A percentile compares a stretch with the other conserved stretches of the same genome.
phyloP scores from a whole-genome alignment of 2,113 vertebrate species.

The Myotis davidii region DNA sequence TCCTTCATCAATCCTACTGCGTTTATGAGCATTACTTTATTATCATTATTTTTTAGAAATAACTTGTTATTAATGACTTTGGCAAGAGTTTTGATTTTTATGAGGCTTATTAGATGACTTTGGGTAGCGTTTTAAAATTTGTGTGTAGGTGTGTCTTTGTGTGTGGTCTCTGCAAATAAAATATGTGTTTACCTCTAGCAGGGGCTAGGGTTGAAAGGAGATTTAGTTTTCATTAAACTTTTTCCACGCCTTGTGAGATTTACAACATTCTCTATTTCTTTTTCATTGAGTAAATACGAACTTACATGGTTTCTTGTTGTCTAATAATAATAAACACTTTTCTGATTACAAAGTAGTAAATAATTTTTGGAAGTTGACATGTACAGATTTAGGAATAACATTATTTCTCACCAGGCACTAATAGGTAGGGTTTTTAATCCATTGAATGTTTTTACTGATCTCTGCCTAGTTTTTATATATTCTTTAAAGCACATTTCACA shows the following conservation, averaged over 20 bases:
- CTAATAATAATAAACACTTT: background rate
- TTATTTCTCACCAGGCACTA: background rate
- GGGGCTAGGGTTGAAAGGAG: background rate
- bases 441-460: background rate
- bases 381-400: background rate
- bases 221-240: background rate
- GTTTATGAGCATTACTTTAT: background rate
- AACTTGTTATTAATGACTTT: background rate
- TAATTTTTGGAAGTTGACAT: background rate
- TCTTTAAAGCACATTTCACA: background rate
- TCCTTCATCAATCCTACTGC: background rate
- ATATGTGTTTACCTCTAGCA: background rate
- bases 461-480: background rate
- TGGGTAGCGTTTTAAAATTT: background rate
- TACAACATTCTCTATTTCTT: background rate
- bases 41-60: background rate
- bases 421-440: background rate
- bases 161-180: background rate
- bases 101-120: background rate
- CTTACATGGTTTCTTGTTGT: background rate
- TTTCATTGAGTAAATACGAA: background rate
- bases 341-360: background rate
- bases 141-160: background rate
- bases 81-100: background rate
- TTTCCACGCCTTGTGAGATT: background rate